Conservation (phyloP, 2,888 invertebrate genomes). For the Xestia c-nigrum region DNA sequence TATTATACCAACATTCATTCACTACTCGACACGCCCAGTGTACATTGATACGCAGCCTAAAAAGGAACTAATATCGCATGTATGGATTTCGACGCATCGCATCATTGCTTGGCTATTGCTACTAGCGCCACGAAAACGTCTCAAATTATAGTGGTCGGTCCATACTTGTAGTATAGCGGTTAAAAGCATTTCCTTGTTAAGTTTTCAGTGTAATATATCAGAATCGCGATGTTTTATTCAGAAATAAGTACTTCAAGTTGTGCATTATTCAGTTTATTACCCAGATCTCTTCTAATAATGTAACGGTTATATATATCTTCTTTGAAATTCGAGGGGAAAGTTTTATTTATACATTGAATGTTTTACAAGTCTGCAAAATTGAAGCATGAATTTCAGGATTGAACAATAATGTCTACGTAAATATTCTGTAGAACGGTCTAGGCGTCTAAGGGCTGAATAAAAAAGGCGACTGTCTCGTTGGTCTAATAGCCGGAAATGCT, state of each 20-base stretch:
- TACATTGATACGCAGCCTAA: conserved; percentile 11
- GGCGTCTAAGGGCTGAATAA: not conserved
- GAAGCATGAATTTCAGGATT: not conserved
- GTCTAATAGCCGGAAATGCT: not conserved
- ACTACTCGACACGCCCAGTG: conserved; percentile 1
- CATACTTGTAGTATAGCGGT: not conserved
- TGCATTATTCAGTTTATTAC: conserved; percentile 25
- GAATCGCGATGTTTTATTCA: conserved; percentile 29
- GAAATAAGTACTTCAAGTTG: conserved; percentile 3
- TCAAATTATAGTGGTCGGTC: not conserved
- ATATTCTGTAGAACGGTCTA: not conserved
- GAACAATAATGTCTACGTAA: not conserved
- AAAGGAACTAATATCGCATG: not conserved
- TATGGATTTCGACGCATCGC: not conserved
- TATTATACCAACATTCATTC: conserved; percentile 13
- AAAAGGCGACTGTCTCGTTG: not conserved
- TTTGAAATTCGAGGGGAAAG: not conserved
- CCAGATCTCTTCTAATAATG: not conserved
- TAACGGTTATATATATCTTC: not conserved
- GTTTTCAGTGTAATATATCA: conserved; percentile 26
- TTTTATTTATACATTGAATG: not conserved
- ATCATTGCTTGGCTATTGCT: not conserved
- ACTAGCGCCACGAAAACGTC: conserved; percentile 1
- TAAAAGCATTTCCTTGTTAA: conserved; percentile 54
- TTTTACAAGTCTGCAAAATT: not conserved